A percentile compares a stretch with the other conserved stretches of the same genome.
These are phyloP conservation scores for Dermolepida albohirtum DNA, from an alignment of 2,888 invertebrate genomes.

Conservation along the genomic window DNA sequence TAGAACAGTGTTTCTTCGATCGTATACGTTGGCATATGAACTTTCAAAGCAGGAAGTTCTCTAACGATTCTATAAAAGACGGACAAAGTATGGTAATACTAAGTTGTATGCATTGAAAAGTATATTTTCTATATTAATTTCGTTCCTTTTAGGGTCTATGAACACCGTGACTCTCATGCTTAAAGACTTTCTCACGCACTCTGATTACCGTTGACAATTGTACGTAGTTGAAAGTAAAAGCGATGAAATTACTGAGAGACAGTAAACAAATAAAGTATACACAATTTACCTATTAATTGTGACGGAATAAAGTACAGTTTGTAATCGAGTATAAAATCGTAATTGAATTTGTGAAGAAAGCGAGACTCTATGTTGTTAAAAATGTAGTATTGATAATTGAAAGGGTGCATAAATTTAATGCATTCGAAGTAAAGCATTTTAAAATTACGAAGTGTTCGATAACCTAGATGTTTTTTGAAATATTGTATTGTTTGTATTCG, in stretches of 20 bases:
- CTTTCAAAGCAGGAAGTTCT: too few relatives aligned
- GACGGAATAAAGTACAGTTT: not conserved
- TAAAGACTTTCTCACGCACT: slow-evolving; percentile 7
- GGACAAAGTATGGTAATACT: too few relatives aligned
- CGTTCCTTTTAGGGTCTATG: not conserved
- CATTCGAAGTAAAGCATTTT: too few relatives aligned
- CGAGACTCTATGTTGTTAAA: not conserved
- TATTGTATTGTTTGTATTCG: too few relatives aligned
- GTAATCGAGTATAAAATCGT: not conserved
- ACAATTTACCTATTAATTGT: not conserved
- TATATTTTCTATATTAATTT: not conserved
- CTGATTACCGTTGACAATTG: not conserved
- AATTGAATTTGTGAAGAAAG: not conserved
- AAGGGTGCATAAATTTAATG: too few relatives aligned
- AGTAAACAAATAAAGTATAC: not conserved
- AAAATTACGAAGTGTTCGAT: too few relatives aligned
- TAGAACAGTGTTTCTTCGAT: too few relatives aligned
- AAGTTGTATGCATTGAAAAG: not conserved
- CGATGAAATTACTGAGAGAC: slow-evolving; percentile 3
- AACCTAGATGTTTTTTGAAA: too few relatives aligned
- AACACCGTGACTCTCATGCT: slow-evolving; percentile 2
- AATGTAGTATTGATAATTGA: too few relatives aligned
- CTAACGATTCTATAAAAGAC: too few relatives aligned
- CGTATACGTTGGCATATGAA: too few relatives aligned
- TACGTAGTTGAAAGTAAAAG: slow-evolving; percentile 8